These are phyloP conservation scores for Dendrocincla tyrannina DNA, from an alignment of 2,797 vertebrate genomes.

Conservation along the genomic window DNA sequence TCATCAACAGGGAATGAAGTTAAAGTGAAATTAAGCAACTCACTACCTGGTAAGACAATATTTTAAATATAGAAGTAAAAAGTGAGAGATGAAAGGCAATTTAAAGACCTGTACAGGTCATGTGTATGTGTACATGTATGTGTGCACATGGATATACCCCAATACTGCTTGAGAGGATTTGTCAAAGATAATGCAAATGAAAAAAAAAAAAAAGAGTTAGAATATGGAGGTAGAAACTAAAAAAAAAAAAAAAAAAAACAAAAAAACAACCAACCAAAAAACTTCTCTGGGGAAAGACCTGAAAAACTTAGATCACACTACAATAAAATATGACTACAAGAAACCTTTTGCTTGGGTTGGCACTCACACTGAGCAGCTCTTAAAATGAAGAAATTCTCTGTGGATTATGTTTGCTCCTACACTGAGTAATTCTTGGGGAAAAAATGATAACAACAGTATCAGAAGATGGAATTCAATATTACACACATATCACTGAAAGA, in stretches of 20 bases:
- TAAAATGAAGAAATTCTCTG: neutral
- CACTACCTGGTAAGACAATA: neutral
- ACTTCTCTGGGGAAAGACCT: neutral
- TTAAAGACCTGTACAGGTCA: neutral
- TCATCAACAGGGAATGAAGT: neutral
- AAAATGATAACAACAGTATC: neutral
- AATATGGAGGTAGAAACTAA: neutral
- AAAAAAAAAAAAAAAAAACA: neutral
- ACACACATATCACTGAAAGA: neutral
- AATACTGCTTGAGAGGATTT: neutral
- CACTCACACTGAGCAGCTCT: neutral
- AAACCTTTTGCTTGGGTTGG: neutral
- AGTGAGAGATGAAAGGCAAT: neutral
- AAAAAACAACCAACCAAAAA: neutral
- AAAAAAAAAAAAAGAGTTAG: neutral
- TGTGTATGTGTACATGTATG: neutral
- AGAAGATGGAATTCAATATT: conserved; percentile 3
- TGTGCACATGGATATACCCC: neutral
- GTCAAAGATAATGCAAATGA: neutral
- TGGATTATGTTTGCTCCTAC: neutral
- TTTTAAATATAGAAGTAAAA: neutral
- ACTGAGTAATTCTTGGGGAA: neutral
- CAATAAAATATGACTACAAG: neutral
- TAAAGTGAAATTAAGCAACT: neutral
- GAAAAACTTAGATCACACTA: neutral